Base-by-base conservation (phyloP, 2,888 invertebrate species). In the Gnatocerus cornutus region DNA sequence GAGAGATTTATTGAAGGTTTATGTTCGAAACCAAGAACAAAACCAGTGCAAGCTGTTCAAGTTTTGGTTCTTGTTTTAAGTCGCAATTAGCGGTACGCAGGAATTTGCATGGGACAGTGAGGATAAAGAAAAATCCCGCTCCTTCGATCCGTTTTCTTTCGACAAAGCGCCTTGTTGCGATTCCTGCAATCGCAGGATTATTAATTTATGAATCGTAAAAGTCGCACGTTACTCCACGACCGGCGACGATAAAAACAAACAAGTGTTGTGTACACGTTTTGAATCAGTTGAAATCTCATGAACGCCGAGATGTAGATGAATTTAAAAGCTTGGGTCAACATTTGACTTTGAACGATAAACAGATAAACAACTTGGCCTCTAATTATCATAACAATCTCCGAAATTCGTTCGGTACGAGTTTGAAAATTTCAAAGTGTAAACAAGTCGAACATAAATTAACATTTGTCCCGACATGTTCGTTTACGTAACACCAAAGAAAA, bases 301-400 rank as follows among this genome's bases (percentile, higher is more conserved):
- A 12, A 46, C 16, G n/a, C 14, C 12, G 27, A 56, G 63, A 37
- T 27, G 43, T 33, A 30, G 52, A 56, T 56, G 56, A 56, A 66
- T 58, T 66, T 66, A 41, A 66, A 58, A 48, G 52, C 30, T 67
- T 59, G 14, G 52, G 41, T 58, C 66, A 59, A 58, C 66, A 50
- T 59, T 58, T 52, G 43, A 58, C 50, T 67, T 13, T 5, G 16
- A 43, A 59, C 43, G 66, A 59, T 67, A 67, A 67, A 67, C 66
- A 67, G 66, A 67, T 67, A 59, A 67, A 67, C 58, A 56, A 50
- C 66, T 27, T 6, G 16, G 65, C 48, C 37, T 58, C 58, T 58
- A 58, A 67, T 67, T 67, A 67, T 59, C 66, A 67, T 58, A 67
- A 67, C 66, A 67, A 58, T 67, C 58, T 58, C 41, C 37, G 43